Evolutionary conservation across 2,797 vertebrate genomes (phyloP).

Genomic region (Tiaroga cobitis): DNA sequence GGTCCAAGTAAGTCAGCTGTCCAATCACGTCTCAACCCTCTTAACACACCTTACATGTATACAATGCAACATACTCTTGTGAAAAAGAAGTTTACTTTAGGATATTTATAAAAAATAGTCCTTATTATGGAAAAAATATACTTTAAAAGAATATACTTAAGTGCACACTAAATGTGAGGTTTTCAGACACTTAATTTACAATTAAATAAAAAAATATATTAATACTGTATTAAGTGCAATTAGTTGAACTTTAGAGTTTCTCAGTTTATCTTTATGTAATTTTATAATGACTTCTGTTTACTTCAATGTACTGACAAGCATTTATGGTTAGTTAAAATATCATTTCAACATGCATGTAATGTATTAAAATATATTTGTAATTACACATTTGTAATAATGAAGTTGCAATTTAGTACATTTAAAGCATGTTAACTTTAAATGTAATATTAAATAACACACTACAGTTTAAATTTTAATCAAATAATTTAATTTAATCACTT

Average conservation of each 20-base stretch:
- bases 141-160: background rate
- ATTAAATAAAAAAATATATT: background rate
- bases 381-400: background rate
- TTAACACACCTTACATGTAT: background rate
- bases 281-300: background rate
- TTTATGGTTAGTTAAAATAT: background rate
- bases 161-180: background rate
- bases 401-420: background rate
- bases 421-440: background rate
- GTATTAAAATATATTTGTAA: background rate
- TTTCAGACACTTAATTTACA: background rate
- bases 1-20: conserved; percentile 60
- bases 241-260: background rate
- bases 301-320: background rate
- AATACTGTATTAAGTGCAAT: background rate
- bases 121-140: background rate
- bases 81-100: background rate
- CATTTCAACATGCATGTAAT: background rate
- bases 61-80: background rate
- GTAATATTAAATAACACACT: background rate
- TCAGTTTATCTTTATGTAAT: background rate
- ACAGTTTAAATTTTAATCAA: background rate
- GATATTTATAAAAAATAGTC: background rate
- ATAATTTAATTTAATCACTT: background rate
- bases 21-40: background rate